A percentile compares a stretch with the other conserved stretches of the same genome.
phyloP scores from a whole-genome alignment of 2,888 invertebrate genomes.

The Drosophila paramelanica region DNA sequence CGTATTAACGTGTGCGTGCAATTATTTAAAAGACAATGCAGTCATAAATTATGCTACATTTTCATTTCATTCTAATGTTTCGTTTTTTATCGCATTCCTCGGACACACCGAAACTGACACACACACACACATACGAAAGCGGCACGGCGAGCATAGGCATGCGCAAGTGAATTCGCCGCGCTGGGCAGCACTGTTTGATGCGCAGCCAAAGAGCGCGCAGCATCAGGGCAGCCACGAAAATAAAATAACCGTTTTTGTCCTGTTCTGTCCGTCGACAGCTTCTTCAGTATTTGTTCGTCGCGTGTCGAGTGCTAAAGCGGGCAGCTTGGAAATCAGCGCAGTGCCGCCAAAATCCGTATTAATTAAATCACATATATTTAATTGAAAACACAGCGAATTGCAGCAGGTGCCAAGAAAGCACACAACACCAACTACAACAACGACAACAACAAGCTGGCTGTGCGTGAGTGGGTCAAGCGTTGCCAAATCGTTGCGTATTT shows the following conservation, averaged over 20 bases:
- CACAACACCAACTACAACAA: conserved; percentile 29
- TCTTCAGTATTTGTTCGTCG: conserved; percentile 80
- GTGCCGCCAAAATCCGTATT: conserved; percentile 64
- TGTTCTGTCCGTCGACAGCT: conserved; percentile 49
- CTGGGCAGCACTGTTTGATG: conserved; percentile 61
- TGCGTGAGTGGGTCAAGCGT: conserved; percentile 55
- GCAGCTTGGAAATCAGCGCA: conserved; percentile 36
- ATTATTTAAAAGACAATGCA: conserved; percentile 80
- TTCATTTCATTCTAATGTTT: conserved; percentile 79
- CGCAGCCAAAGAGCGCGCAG: conserved; percentile 69
- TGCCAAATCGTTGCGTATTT: conserved; percentile 34
- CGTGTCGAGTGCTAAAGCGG: conserved; percentile 74
- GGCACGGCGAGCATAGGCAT: conserved; percentile 38
- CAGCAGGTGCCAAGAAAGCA: conserved; percentile 53
- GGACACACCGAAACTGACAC: conserved; percentile 51
- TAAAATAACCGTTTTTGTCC: conserved; percentile 43
- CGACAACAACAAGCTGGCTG: conserved; percentile 2
- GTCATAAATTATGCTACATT: conserved; percentile 80
- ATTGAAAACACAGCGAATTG: conserved; percentile 48
- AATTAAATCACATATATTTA: conserved; percentile 69
- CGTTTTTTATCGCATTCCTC: conserved; percentile 77
- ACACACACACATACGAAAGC: conserved; percentile 1
- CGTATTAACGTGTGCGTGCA: conserved; percentile 70
- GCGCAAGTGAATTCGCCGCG: conserved; percentile 63
- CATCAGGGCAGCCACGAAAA: conserved; percentile 30